Evolutionary conservation across 2,113 vertebrate genomes (phyloP), one percentile per base, ranked within the genome.

Genomic region (Xiphophorus hellerii): DNA sequence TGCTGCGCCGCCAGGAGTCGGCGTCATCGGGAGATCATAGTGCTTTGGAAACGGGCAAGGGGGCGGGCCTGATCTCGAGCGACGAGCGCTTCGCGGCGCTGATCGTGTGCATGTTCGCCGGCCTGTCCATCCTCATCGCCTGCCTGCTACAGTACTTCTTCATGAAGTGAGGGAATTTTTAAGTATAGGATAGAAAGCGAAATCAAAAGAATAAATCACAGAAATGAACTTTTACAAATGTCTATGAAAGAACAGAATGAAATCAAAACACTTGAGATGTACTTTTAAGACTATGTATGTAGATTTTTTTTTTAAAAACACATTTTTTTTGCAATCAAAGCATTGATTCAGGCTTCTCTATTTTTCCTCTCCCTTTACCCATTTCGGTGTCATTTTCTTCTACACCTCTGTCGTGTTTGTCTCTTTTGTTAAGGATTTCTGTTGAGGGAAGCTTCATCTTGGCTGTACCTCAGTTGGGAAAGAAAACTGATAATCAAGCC

Each of bases 111-210:
- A 95, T 95, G 87, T 98, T 98, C 74, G 97, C 97, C 11, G 96
- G 93, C 81, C 87, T 98, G 84, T 99, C 97, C 60, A 95, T 99
- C 89, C 86, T 99, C 78, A 97, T 99, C 65, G 98, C 98, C 93
- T 99, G 96, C 94, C 95, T 99, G 94, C 93, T 99, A 84, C 98
- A 99, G 81, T 97, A 98, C 95, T 97, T 99, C 95, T 97, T 98
- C 85, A 96, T 99, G 96, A 98, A 98, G 96, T 99, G 96, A 95
- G 88, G 88, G 92, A 90, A 86, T 83, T 84, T 58, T 78, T 68
- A 79, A 84, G 81, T 71, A 78, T 78, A 85, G 89, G 89, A 89
- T 92, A 86, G 89, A 90, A 93, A 88, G 78, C 58, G 61, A 87
- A 91, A 91, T 87, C 84, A 76, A 58, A 48, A 48, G 5, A 48